These are phyloP conservation scores for Turdus rufiventris DNA, from an alignment of 2,113 vertebrate species.

Conservation along the genomic window DNA sequence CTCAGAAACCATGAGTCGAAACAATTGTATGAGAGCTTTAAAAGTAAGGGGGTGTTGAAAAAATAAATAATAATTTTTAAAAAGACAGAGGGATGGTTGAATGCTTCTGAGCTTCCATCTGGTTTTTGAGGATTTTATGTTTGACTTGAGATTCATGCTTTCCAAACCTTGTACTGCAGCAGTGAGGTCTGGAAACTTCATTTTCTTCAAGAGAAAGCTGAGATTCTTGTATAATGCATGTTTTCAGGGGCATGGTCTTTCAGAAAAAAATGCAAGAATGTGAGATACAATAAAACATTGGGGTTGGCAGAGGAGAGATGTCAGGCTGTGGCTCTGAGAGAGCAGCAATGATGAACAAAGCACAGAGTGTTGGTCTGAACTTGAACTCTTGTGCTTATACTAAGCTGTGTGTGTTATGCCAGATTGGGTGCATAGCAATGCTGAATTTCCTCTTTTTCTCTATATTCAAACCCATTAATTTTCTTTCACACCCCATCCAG, in stretches of 20 bases:
- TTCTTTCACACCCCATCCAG: not conserved
- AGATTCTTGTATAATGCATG: not conserved
- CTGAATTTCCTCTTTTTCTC: not conserved
- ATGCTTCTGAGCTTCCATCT: not conserved
- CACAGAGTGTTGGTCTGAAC: not conserved
- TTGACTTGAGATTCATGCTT: constrained; percentile 14
- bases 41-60: not conserved
- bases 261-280: not conserved
- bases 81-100: fast-evolving
- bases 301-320: not conserved
- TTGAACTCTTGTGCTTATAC: not conserved
- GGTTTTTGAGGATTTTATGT: not conserved
- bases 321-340: not conserved
- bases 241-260: constrained; percentile 1
- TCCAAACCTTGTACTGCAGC: not conserved
- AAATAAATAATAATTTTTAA: too few species aligned
- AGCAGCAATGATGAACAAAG: not conserved
- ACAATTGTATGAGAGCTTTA: not conserved
- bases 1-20: not conserved
- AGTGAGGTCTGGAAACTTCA: constrained; percentile 9
- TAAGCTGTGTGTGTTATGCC: not conserved
- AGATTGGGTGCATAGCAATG: not conserved
- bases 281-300: not conserved
- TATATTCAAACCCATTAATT: not conserved
- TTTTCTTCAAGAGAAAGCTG: constrained; percentile 18